Percentiles rank a stretch among this genome's conserved stretches.
phyloP scores from a whole-genome alignment of 2,888 invertebrate genomes.

The Diplazon laetatorius region DNA sequence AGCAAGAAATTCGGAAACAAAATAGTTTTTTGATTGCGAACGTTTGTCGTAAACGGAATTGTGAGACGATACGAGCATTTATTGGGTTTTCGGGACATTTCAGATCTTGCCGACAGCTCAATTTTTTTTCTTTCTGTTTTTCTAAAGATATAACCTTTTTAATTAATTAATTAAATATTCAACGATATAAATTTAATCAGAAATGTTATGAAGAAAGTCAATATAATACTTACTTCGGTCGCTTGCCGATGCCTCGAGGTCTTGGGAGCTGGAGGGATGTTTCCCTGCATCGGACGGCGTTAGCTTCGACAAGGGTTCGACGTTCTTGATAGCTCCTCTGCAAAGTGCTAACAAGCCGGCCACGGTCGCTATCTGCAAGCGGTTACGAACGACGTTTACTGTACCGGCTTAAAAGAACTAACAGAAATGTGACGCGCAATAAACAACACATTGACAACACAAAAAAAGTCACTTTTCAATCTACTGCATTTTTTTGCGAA shows the following conservation, averaged over 20 bases:
- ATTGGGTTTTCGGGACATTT: too few relatives aligned
- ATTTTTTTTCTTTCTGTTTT: too few relatives aligned
- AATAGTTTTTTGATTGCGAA: background rate
- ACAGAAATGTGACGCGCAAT: background rate
- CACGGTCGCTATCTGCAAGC: slow-evolving; percentile 66
- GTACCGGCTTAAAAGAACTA: background rate
- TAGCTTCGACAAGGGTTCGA: slow-evolving; percentile 65
- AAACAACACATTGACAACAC: background rate
- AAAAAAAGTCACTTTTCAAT: too few relatives aligned
- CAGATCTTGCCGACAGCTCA: too few relatives aligned
- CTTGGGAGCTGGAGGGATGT: slow-evolving; percentile 64
- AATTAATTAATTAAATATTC: too few relatives aligned
- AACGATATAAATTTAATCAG: too few relatives aligned
- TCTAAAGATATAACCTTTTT: too few relatives aligned
- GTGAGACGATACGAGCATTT: background rate
- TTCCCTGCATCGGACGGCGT: slow-evolving; percentile 42
- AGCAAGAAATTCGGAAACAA: background rate
- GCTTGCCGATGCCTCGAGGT: slow-evolving; percentile 73
- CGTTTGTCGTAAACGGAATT: background rate
- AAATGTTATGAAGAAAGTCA: too few relatives aligned
- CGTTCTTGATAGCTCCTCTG: slow-evolving; percentile 65
- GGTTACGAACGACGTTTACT: background rate
- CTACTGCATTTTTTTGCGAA: too few relatives aligned
- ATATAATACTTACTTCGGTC: slow-evolving; percentile 73
- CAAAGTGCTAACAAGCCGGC: slow-evolving; percentile 66